Evolutionary conservation across 1,140 invertebrate species (phyloP), one percentile per base, ranked within the genome.

Genomic region (Eciton burchellii): DNA sequence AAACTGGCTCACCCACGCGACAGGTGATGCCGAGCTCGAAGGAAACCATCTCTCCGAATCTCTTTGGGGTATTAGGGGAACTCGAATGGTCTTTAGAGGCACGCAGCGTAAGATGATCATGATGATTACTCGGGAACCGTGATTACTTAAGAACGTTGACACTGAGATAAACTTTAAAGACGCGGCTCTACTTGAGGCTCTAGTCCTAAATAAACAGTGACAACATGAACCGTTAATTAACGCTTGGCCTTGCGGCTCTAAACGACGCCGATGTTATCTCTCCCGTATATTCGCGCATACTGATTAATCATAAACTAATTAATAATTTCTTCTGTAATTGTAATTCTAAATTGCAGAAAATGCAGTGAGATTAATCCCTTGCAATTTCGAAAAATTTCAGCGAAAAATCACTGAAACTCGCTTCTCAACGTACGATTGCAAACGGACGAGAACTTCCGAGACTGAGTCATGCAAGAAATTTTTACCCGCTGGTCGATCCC

Each of bases 1-100:
- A 29, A 79, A 79, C 84, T 79, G 62, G 84, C 72, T 83, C 84
- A 74, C 85, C 85, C 84, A 87, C 85, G 85, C 85, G 84, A 83
- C 84, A 86, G 68, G 81, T 87, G 68, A 87, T 86, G 52, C 65
- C 52, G 11, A 56, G 9, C 11, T 19, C 26, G 45, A 19, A 16
- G n/a, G 63, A 24, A 21, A 6, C n/a, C 14, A 12, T 12, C 41
- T 62, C 8, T 16, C 3, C n/a, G 24, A 29, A 19, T 21, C 14
- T 16, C 62, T 9, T 43, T 43, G 29, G 74, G n/a, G 56, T n/a
- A 43, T 68, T 45, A 49, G 16, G 43, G 19, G 3, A 19, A 24
- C 3, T 29, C 1, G 19, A 5, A 14, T 41, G 35, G 19, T n/a
- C 26, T 6, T 3, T 16, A 9, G 49, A 29, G 6, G 49, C 35